Evolutionary conservation across 2,888 invertebrate species (phyloP).

Genomic region (Bombylius discolor): DNA sequence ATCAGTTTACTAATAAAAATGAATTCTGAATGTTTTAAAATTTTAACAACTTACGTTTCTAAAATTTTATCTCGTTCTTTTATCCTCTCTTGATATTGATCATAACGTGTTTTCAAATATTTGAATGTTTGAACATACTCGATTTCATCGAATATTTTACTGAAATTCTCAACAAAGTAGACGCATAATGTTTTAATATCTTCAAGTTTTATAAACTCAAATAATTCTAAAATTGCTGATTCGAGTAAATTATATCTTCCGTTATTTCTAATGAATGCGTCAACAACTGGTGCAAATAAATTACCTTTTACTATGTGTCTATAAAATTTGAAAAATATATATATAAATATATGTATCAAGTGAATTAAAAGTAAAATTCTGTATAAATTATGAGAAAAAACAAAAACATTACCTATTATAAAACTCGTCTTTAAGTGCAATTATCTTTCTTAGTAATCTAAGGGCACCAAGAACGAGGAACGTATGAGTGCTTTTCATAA

Average conservation of each 20-base stretch:
- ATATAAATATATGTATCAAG: no score
- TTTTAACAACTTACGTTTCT: constrained; percentile 46
- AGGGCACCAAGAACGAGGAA: constrained; percentile 94
- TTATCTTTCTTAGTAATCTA: constrained; percentile 92
- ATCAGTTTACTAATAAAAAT: neutral
- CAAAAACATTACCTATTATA: constrained; percentile 53
- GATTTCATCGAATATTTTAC: constrained; percentile 84
- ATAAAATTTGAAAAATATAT: constrained; percentile 1
- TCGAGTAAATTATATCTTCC: constrained; percentile 97
- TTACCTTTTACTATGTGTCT: constrained; percentile 89
- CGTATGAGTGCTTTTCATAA: constrained; percentile 94
- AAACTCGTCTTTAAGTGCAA: constrained; percentile 96
- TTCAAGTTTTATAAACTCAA: constrained; percentile 94
- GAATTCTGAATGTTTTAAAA: neutral
- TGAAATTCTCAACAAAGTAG: constrained; percentile 93
- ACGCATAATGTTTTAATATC: constrained; percentile 82
- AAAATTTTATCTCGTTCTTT: constrained; percentile 72
- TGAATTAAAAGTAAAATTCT: no score
- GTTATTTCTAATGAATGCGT: constrained; percentile 92
- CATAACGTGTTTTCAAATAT: constrained; percentile 73
- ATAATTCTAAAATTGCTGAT: constrained; percentile 97
- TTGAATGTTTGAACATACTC: constrained; percentile 98
- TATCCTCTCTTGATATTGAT: constrained; percentile 81
- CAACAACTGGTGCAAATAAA: constrained; percentile 89
- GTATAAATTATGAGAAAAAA: no score